Base-by-base conservation (phyloP, 1,140 invertebrate species). In the Gryon sp. region DNA sequence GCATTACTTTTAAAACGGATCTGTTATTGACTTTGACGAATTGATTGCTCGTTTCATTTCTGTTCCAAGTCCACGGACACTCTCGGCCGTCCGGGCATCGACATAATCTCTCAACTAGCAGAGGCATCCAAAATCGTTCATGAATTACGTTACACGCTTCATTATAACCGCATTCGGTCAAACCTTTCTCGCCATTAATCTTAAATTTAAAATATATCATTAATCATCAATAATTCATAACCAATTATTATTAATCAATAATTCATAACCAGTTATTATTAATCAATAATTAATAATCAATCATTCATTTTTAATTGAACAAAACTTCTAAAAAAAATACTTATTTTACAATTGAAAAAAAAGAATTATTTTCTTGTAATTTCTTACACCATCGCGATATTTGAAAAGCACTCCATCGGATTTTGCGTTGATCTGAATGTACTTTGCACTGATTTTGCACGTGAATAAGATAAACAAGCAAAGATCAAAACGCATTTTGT, bases 1-100 rank as follows among this genome's bases (percentile, higher is more conserved):
- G n/a, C n/a, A n/a, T n/a, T 83, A 91, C 90, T 85, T 91, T 90
- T 0, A 92, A 69, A 53, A 90, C 80, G 3, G 90, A 89, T 75
- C 88, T 83, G 59, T 90, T 91, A 66, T 90, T 90, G 0, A 91
- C 78, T 7, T 66, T 76, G 45, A 90, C 82, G 3, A 87, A 89
- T n/a, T n/a, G 79, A 73, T 7, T 7, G 69, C 86, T 84, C 32
- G 85, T 80, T 59, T 14, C 4, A 70, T 80, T 12, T 52, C 32
- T 73, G 20, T 76, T 81, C 87, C 86, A 90, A 12, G 85, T 73
- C 75, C 84, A 85, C 0, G 90, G 89, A 78, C 91, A 92, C 69
- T 91, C 90, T n/a, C 79, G 82, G 9, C 88, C 82, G 46, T 89
- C 86, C 2, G 89, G 80, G 79, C 91, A 92, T 11, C 88, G 85